Evolutionary conservation across 2,888 invertebrate genomes (phyloP).

Genomic region (Penaeus monodon): DNA sequence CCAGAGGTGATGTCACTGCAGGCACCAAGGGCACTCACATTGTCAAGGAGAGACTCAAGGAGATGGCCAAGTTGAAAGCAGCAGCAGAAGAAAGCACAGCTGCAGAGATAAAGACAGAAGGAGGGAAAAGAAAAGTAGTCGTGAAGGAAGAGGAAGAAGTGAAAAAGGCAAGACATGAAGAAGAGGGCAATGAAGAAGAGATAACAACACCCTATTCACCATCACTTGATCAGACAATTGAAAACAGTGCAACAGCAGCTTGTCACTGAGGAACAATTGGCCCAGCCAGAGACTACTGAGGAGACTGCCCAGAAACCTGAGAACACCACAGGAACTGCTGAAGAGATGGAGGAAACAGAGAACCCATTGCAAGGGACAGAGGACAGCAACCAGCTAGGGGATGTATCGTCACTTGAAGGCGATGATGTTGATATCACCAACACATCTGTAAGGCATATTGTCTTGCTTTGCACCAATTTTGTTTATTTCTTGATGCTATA

Average conservation of each 20-base stretch:
- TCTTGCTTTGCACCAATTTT: background rate
- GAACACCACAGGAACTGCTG: background rate
- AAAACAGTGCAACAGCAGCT: background rate
- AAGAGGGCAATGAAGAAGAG: no score
- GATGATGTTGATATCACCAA: constrained; percentile 30
- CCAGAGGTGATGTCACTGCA: background rate
- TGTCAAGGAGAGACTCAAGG: no score
- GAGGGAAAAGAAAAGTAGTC: no score
- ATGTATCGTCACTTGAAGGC: constrained; percentile 17
- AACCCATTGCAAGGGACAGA: constrained; percentile 15
- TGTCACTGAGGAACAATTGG: background rate
- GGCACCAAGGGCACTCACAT: background rate
- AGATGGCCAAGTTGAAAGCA: no score
- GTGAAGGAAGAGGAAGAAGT: background rate
- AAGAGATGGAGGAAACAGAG: background rate
- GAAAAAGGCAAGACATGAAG: no score
- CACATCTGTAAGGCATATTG: constrained; percentile 17
- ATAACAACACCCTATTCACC: background rate
- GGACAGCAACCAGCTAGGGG: constrained; percentile 10
- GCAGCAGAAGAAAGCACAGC: background rate
- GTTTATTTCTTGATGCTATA: no score
- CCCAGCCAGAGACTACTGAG: background rate
- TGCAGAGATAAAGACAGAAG: no score
- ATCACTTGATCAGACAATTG: background rate
- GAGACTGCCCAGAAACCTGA: background rate